Evolutionary conservation across 1,140 invertebrate species (phyloP), one percentile per base, ranked within the genome.

Genomic region (Drosophila pseudoananassae): DNA sequence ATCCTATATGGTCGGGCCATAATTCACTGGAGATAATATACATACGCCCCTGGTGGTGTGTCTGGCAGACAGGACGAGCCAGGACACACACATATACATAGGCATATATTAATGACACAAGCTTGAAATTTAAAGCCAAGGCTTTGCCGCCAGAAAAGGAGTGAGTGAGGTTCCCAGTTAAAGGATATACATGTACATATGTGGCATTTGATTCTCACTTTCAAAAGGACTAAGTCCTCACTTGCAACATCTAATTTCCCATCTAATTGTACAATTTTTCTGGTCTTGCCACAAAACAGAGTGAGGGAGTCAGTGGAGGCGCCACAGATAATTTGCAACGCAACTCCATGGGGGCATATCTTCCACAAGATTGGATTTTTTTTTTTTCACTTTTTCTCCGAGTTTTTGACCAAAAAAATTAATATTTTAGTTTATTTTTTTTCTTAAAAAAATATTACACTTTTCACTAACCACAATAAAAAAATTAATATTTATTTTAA

Each of bases 1-100:
- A 87, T 82, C 88, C 82, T 88, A 87, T 82, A 87, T 79, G 71
- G 78, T 58, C 83, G 65, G 79, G 65, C 83, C 83, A 87, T 87
- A 87, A 88, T 87, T 87, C 83, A 87, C 83, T 71, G 70, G 83
- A 87, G 83, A 87, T 87, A 87, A 87, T 87, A 87, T 87, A 88
- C 83, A 87, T 87, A 88, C 77, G 83, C 61, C 83, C 23, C 20
- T 7, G 3, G 43, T 57, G 8, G 23, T 9, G 23, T 29, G 20
- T 20, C 10, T 43, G 57, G 50, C 70, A 73, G 69, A 73, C 70
- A 73, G 66, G 46, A 60, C 36, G 33, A 31, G 15, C 46, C 31
- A 65, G 20, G 12, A 51, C 45, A 46, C 68, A 36, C 71, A 54
- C 65, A 71, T 0, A 46, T 15, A 49, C n/a, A 31, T 57, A 51